phyloP scores from a whole-genome alignment of 2,113 vertebrate genomes.

The Bos indicus region DNA sequence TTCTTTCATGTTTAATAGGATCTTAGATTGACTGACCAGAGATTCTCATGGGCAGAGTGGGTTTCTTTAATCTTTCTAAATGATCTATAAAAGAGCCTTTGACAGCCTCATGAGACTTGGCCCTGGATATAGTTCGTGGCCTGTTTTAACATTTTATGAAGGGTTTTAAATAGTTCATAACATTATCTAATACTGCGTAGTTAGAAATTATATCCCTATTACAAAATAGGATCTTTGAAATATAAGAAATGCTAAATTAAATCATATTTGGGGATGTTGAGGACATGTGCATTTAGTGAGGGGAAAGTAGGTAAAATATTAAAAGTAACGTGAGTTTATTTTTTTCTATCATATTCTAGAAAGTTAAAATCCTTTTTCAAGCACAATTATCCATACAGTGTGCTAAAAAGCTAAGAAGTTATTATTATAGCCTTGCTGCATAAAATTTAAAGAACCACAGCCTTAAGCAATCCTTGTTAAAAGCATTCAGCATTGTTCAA shows the following conservation, averaged over 20 bases:
- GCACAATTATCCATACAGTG: background rate
- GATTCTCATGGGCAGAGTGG: background rate
- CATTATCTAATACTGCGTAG: background rate
- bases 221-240: slow-evolving; percentile 20
- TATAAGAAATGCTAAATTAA: background rate
- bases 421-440: background rate
- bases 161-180: slow-evolving; percentile 42
- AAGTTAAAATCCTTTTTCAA: background rate
- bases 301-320: background rate
- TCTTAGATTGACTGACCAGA: background rate
- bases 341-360: background rate
- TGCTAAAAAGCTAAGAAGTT: background rate
- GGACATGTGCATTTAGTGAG: background rate
- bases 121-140: background rate
- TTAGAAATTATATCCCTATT: background rate
- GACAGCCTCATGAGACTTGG: slow-evolving; percentile 32
- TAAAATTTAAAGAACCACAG: background rate
- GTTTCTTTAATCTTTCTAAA: slow-evolving; percentile 59
- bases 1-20: slow-evolving; percentile 50
- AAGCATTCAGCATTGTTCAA: background rate
- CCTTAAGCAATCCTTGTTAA: background rate
- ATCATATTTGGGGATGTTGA: background rate
- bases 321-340: background rate
- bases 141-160: slow-evolving; percentile 34
- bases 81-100: slow-evolving; percentile 49